These are phyloP conservation scores for Dicrurus megarhynchus DNA, from an alignment of 2,113 vertebrate genomes.

Conservation along the genomic window DNA sequence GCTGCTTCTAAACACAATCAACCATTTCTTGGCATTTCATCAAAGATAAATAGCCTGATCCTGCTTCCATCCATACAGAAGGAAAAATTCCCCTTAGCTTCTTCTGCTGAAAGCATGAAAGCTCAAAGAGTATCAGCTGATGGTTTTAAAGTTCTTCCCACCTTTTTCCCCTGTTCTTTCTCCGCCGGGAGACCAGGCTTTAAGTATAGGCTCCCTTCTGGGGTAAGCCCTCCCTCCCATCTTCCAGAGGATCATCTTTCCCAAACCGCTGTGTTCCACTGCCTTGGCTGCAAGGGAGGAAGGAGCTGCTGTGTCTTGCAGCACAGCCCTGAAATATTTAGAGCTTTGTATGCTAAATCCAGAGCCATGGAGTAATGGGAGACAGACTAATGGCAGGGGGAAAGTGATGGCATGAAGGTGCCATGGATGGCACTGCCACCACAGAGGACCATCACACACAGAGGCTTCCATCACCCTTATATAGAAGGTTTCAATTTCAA, in stretches of 20 bases:
- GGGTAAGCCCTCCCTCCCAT: neutral
- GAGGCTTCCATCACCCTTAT: neutral
- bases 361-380: accelerated
- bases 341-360: neutral
- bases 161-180: neutral
- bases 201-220: neutral
- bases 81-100: neutral
- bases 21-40: conserved; percentile 6
- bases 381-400: neutral
- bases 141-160: neutral
- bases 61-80: neutral
- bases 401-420: neutral
- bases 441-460: accelerated
- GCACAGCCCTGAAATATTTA: neutral
- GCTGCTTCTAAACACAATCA: neutral
- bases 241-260: neutral
- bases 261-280: accelerated
- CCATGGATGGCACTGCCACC: neutral
- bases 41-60: conserved; percentile 19
- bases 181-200: neutral
- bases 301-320: neutral
- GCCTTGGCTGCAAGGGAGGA: neutral
- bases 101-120: neutral
- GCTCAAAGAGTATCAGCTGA: neutral
- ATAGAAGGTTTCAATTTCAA: neutral